phyloP scores from a whole-genome alignment of 2,113 vertebrate species.

The Cricetomys ansorgei region DNA sequence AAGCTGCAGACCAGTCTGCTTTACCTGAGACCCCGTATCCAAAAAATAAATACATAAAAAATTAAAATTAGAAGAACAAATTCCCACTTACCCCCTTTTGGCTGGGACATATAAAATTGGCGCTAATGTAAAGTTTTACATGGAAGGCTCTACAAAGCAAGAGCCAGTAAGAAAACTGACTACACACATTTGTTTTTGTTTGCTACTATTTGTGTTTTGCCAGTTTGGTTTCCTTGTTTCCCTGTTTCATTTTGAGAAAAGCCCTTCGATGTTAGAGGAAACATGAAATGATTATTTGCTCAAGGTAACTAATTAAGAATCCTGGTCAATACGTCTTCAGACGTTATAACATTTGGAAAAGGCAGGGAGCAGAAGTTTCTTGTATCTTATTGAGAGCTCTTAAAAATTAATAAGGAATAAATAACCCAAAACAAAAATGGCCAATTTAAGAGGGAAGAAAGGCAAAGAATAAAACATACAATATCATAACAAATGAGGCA shows the following conservation, averaged over 20 bases:
- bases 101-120: neutral
- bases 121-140: neutral
- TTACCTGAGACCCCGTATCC: neutral
- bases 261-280: neutral
- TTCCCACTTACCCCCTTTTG: neutral
- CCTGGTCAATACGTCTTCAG: neutral
- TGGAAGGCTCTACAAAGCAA: neutral
- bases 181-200: neutral
- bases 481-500: neutral
- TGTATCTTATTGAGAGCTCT: neutral
- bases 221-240: neutral
- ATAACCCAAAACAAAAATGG: neutral
- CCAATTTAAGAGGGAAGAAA: neutral
- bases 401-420: neutral
- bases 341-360: neutral
- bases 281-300: neutral
- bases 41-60: neutral
- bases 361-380: neutral
- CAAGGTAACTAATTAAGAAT: neutral
- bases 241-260: neutral
- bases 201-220: neutral
- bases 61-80: conserved; percentile 4
- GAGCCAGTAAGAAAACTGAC: neutral
- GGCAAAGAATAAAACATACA: neutral
- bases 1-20: neutral